phyloP scores from a whole-genome alignment of 2,797 vertebrate species.

The Amphiprion clarkii region DNA sequence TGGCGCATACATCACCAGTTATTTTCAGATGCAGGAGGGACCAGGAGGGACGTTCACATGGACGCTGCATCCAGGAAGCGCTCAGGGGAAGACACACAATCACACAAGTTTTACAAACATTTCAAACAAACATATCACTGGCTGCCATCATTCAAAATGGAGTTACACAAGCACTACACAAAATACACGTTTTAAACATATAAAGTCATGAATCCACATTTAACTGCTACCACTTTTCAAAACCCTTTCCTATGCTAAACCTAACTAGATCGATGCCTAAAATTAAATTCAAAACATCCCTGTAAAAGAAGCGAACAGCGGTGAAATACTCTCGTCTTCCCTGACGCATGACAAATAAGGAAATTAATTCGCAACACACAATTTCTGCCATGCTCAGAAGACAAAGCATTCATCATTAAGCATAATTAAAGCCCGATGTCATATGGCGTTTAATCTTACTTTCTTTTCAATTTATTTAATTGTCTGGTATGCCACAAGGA shows the following conservation, averaged over 20 bases:
- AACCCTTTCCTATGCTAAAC: background rate
- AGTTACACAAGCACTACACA: constrained; percentile 16
- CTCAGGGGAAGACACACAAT: constrained; percentile 10
- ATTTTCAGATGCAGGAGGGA: constrained; percentile 63
- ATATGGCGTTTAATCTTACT: constrained; percentile 49
- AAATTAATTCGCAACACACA: constrained; percentile 56
- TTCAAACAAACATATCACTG: background rate
- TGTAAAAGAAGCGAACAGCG: background rate
- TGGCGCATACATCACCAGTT: constrained; percentile 64
- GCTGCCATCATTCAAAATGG: constrained; percentile 21
- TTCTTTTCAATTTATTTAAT: constrained; percentile 36
- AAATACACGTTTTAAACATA: background rate
- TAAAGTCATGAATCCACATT: background rate
- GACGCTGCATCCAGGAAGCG: constrained; percentile 51
- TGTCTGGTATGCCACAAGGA: constrained; percentile 42
- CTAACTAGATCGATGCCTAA: background rate
- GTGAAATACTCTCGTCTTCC: constrained; percentile 27
- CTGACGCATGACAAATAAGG: constrained; percentile 38
- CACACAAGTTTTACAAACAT: background rate
- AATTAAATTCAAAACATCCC: background rate
- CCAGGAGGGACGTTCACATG: constrained; percentile 55
- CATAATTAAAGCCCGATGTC: constrained; percentile 63
- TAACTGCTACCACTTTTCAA: background rate
- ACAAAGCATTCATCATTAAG: constrained; percentile 58
- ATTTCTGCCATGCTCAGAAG: constrained; percentile 40